phyloP scores from a whole-genome alignment of 2,888 invertebrate genomes.

The Neoitamus cyanurus region DNA sequence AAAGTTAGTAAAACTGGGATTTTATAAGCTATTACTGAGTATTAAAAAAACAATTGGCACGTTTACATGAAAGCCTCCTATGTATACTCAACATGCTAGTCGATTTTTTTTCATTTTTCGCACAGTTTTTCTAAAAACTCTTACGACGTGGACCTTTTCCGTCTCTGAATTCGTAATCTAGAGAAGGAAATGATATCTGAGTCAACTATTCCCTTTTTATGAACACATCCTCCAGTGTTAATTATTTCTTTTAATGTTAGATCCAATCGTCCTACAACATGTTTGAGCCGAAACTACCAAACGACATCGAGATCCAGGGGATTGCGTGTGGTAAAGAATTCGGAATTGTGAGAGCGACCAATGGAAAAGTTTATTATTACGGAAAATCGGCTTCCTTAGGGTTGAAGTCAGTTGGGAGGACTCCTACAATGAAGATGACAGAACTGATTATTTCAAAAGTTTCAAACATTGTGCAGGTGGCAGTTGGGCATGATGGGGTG shows the following conservation, averaged over 20 bases:
- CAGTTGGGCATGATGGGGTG: constrained; percentile 93
- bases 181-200: no score
- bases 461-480: constrained; percentile 79
- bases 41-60: no score
- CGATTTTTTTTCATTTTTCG: no score
- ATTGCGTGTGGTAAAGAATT: constrained; percentile 92
- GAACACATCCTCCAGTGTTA: no score
- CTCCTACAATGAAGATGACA: constrained; percentile 66
- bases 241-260: constrained; percentile 59
- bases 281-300: constrained; percentile 70
- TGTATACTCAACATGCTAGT: no score
- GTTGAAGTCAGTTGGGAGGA: constrained; percentile 72
- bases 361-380: constrained; percentile 89
- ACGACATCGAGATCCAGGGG: constrained; percentile 82
- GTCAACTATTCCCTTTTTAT: no score
- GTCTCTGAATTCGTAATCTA: no score
- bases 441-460: constrained; percentile 76
- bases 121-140: no score
- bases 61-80: no score
- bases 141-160: no score
- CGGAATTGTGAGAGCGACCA: constrained; percentile 82
- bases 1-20: no score
- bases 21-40: no score
- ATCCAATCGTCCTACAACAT: constrained; percentile 69
- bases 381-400: constrained; percentile 90